Base-by-base conservation (phyloP, 1,140 invertebrate species). In the Tetramorium alpestre region DNA sequence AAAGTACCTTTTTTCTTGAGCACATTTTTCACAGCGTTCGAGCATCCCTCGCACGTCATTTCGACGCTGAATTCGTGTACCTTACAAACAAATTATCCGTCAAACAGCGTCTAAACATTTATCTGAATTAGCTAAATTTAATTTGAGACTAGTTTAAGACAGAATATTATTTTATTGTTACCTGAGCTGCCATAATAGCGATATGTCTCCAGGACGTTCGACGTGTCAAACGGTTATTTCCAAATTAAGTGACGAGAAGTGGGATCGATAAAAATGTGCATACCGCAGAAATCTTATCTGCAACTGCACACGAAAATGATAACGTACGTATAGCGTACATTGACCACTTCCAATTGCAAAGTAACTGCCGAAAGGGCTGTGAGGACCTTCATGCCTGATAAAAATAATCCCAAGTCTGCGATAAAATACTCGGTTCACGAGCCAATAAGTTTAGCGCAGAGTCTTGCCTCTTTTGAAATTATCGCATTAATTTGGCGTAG, bases 41-140 rank as follows among this genome's bases (percentile, higher is more conserved):
- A 97, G 94, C 98, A 99, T 28, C 98, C 98, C 93, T 98, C 98
- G 93, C 98, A 99, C 1, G 98, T 98, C 98, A 99, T 99, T 92
- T 97, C 97, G 25, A 99, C 98, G 91, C 97, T 96, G 93, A 98
- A 99, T 94, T 97, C 96, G 92, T 98, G 97, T 60, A 96, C 96
- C 97, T 98, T 92, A 72, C 95, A 96, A 80, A 86, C 85, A 92
- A 16, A 58, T 56, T 18, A 54, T 13, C 69, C 22, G 13, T 44
- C n/a, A 38, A 75, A 75, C 13, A 75, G 76, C 60, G 44, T n/a
- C 25, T 1, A 58, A 44, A 18, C 10, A 22, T 10, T 60, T 6
- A 3, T 41, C 10, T 41, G 3, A 65, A n/a, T 7, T 41, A n/a
- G 28, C 0, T 25, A 65, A 56, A 58, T 76, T 25, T 28, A 13